phyloP scores from a whole-genome alignment of 2,113 vertebrate genomes.

The Platichthys flesus region DNA sequence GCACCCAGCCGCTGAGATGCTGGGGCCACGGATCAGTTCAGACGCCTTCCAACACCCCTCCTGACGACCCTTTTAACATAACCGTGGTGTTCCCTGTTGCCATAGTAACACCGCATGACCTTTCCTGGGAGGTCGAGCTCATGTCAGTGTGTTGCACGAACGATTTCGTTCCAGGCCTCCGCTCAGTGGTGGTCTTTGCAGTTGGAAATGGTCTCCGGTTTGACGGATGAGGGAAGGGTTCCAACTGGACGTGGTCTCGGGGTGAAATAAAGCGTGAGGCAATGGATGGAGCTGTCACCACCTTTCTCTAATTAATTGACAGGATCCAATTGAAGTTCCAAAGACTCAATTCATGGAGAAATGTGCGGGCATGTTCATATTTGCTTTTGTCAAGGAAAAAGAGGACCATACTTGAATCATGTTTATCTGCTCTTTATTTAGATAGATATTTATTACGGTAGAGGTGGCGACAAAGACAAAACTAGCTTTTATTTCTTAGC shows the following conservation, averaged over 20 bases:
- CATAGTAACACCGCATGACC: slow-evolving; percentile 70
- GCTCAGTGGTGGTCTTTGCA: slow-evolving; percentile 59
- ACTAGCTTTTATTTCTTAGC: neutral
- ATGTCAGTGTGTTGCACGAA: slow-evolving; percentile 60
- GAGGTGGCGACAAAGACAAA: too few relatives aligned
- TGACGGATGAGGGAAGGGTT: slow-evolving; percentile 69
- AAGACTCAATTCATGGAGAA: slow-evolving; percentile 44
- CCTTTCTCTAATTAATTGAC: slow-evolving; percentile 72
- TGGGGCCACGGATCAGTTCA: slow-evolving; percentile 49
- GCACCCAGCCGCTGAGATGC: slow-evolving; percentile 59
- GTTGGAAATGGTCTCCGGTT: slow-evolving; percentile 47
- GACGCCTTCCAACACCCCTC: slow-evolving; percentile 21
- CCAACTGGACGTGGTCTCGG: slow-evolving; percentile 53
- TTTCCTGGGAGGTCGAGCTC: slow-evolving; percentile 69
- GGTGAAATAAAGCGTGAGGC: slow-evolving; percentile 57
- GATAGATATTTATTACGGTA: neutral
- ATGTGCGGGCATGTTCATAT: slow-evolving; percentile 18
- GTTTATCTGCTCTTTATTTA: too few relatives aligned
- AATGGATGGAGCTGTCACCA: slow-evolving; percentile 68
- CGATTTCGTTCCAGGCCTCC: slow-evolving; percentile 54
- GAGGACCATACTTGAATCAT: neutral
- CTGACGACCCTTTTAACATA: slow-evolving; percentile 67
- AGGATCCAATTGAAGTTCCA: slow-evolving; percentile 53
- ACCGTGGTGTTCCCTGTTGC: slow-evolving; percentile 69
- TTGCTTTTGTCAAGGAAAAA: slow-evolving; percentile 27